Conservation (phyloP, 2,888 invertebrate species). For the Tortrix viridana region DNA sequence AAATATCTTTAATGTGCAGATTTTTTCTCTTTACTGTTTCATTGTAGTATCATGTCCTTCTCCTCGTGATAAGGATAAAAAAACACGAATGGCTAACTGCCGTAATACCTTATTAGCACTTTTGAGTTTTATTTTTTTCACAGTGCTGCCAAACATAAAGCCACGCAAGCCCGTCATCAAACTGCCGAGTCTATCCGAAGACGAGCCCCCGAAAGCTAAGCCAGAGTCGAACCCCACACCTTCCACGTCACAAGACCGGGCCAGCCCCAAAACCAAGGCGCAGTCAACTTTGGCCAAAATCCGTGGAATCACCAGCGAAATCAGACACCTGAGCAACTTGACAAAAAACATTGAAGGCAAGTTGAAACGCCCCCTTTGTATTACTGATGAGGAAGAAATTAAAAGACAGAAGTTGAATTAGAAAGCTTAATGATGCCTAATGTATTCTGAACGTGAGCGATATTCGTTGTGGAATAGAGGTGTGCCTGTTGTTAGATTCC, state of each 20-base stretch:
- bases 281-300: constrained; percentile 60
- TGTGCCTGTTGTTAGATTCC: too few species aligned
- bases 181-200: constrained; percentile 67
- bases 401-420: constrained; percentile 64
- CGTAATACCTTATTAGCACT: too few species aligned
- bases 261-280: constrained; percentile 47
- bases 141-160: constrained; percentile 76
- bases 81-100: too few species aligned
- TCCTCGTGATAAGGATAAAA: too few species aligned
- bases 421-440: background rate
- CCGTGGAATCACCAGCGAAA: constrained; percentile 64
- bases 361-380: constrained; percentile 52
- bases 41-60: too few species aligned
- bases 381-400: constrained; percentile 43
- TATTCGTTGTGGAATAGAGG: too few species aligned
- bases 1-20: too few species aligned
- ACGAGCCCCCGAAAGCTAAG: constrained; percentile 50
- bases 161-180: constrained; percentile 71
- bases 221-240: constrained; percentile 38
- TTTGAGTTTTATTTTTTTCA: constrained; percentile 40
- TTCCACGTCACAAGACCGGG: constrained; percentile 48
- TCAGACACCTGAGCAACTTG: constrained; percentile 57
- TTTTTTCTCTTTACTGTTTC: too few species aligned
- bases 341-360: constrained; percentile 54
- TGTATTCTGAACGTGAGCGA: too few species aligned